phyloP scores from a whole-genome alignment of 1,140 invertebrate genomes.

The Atta colombica region DNA sequence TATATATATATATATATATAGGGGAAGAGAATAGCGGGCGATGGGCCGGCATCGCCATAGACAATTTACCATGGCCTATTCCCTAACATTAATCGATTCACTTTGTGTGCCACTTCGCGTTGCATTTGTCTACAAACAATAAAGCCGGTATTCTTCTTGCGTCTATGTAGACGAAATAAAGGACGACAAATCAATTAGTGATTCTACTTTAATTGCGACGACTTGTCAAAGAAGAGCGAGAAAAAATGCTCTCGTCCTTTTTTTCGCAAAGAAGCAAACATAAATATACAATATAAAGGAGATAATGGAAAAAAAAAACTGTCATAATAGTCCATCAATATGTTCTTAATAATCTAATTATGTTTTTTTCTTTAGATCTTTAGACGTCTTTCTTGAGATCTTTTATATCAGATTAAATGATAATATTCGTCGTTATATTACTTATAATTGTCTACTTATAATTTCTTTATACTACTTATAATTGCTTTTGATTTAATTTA shows the following conservation, averaged over 20 bases:
- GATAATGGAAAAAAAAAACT: neutral
- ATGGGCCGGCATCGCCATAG: conserved; percentile 35
- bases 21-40: conserved; percentile 25
- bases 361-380: neutral
- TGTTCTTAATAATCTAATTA: conserved; percentile 19
- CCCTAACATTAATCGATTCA: conserved; percentile 49
- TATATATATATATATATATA: too few species aligned
- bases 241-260: neutral
- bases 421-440: too few species aligned
- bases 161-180: conserved; percentile 19
- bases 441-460: neutral
- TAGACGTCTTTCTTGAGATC: too few species aligned
- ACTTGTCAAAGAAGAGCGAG: neutral
- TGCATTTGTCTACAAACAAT: conserved; percentile 23
- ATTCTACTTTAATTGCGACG: conserved; percentile 20
- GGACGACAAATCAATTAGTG: conserved; percentile 34
- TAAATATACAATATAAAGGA: neutral
- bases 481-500: neutral
- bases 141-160: conserved; percentile 7
- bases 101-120: conserved; percentile 32
- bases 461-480: neutral
- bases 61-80: conserved; percentile 49
- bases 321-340: neutral
- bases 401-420: too few species aligned
- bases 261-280: neutral